Evolutionary conservation across 2,113 vertebrate species (phyloP).

Genomic region (Chauna torquata): DNA sequence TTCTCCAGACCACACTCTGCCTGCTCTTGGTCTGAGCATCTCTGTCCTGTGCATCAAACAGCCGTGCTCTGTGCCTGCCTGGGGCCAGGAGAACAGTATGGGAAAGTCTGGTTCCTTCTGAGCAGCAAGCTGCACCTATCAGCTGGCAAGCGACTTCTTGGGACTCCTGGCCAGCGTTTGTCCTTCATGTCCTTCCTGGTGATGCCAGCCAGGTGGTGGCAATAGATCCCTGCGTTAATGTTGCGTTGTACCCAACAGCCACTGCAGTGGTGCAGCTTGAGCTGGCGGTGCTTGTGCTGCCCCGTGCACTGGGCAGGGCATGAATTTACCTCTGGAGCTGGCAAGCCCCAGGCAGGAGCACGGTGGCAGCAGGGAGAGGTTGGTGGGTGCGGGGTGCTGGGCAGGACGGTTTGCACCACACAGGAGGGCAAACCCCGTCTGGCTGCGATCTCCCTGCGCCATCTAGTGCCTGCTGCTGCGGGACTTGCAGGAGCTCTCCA

Average conservation of each 20-base stretch:
- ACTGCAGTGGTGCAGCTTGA: rapidly evolving
- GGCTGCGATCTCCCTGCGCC: constrained; percentile 15
- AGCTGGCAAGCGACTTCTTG: neutral
- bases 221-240: rapidly evolving
- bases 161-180: neutral
- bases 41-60: neutral
- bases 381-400: rapidly evolving
- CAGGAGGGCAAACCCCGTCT: neutral
- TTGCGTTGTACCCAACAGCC: rapidly evolving
- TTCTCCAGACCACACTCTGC: neutral
- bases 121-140: neutral
- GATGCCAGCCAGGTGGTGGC: neutral
- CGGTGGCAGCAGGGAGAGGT: neutral
- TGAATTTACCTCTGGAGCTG: neutral
- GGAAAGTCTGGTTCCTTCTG: neutral
- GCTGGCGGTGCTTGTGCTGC: neutral
- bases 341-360: neutral
- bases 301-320: neutral
- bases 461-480: neutral
- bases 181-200: neutral
- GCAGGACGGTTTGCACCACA: neutral
- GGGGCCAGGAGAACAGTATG: rapidly evolving
- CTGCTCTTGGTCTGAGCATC: neutral
- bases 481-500: neutral
- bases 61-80: neutral